These are phyloP conservation scores for Allygus modestus DNA, from an alignment of 2,888 invertebrate species.

Conservation along the genomic window DNA sequence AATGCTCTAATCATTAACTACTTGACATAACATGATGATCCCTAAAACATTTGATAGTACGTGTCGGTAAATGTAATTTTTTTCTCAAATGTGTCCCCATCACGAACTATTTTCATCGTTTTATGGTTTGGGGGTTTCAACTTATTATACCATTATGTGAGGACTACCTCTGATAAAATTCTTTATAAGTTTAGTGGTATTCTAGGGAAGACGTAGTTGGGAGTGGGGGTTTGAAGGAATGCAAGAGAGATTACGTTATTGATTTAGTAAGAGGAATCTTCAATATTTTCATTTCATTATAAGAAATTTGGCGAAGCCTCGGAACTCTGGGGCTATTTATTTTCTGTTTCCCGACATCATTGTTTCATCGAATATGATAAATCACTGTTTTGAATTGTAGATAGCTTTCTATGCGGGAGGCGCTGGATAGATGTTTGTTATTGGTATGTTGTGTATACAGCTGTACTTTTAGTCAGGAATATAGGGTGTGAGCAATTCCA, in stretches of 20 bases:
- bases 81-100: no score
- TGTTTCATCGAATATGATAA: slow-evolving; percentile 15
- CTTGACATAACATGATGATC: no score
- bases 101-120: no score
- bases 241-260: slow-evolving; percentile 34
- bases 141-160: no score
- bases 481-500: no score
- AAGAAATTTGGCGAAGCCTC: slow-evolving; percentile 20
- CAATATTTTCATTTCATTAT: slow-evolving; percentile 34
- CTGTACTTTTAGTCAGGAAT: no score
- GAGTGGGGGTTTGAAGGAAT: slow-evolving; percentile 10
- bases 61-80: no score
- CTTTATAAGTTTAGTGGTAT: slow-evolving; percentile 21
- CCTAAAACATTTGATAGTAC: no score
- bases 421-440: no score
- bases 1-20: no score
- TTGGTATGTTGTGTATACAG: no score
- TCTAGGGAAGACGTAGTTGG: background rate
- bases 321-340: slow-evolving; percentile 11
- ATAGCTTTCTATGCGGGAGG: background rate
- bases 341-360: slow-evolving; percentile 25
- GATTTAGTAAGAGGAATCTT: slow-evolving; percentile 28
- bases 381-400: background rate
- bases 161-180: background rate
- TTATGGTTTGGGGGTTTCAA: no score